Evolutionary conservation across 2,797 vertebrate species (phyloP).

Genomic region (Glossophaga mutica): DNA sequence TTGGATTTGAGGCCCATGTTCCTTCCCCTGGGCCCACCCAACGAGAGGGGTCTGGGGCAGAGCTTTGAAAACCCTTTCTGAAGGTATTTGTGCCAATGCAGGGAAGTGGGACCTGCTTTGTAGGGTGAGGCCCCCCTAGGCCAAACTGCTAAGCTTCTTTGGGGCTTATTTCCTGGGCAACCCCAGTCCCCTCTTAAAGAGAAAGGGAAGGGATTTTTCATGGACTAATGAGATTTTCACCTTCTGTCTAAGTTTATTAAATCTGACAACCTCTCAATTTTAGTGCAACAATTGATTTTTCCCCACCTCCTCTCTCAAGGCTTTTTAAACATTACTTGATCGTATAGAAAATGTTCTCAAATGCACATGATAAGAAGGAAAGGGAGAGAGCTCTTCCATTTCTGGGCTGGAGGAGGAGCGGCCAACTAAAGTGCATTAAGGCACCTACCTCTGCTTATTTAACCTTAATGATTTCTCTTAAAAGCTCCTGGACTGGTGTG

Average conservation of each 20-base stretch:
- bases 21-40: background rate
- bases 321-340: background rate
- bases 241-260: slow-evolving; percentile 40
- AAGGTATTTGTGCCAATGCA: background rate
- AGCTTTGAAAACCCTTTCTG: background rate
- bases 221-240: slow-evolving; percentile 8
- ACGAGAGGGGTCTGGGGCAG: background rate
- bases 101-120: background rate
- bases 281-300: slow-evolving; percentile 16
- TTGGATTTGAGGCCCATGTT: background rate
- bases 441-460: background rate
- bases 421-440: background rate
- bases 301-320: background rate
- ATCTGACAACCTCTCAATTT: slow-evolving; percentile 40
- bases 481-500: slow-evolving; percentile 30
- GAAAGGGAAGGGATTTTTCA: slow-evolving; percentile 16
- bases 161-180: background rate
- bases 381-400: background rate
- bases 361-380: background rate
- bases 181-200: background rate
- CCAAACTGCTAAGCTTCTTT: background rate
- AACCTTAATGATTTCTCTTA: slow-evolving; percentile 11
- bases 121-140: background rate
- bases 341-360: background rate
- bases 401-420: background rate